Conservation (phyloP, 1,140 invertebrate species). For the Scaptomyza montana region DNA sequence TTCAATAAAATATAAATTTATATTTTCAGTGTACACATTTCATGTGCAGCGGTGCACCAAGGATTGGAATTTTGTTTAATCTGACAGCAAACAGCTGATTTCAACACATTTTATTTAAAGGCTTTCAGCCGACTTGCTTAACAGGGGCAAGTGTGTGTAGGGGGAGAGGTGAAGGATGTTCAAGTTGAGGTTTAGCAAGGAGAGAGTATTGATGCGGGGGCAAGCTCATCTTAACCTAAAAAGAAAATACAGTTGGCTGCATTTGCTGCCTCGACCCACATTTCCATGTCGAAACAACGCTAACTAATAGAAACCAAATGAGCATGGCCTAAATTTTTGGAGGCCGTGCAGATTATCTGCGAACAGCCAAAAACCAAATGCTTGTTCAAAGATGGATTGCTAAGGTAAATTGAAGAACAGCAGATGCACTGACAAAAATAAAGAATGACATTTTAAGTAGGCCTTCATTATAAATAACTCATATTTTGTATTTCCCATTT, state of each 20-base stretch:
- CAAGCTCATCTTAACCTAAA: conserved; percentile 42
- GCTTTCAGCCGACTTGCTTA: too few relatives aligned
- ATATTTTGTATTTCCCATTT: too few relatives aligned
- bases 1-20: too few relatives aligned
- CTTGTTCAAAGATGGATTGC: neutral
- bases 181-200: too few relatives aligned
- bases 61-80: conserved; percentile 31
- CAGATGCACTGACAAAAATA: neutral
- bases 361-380: neutral
- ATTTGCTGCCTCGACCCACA: conserved; percentile 18
- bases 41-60: neutral
- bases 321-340: too few relatives aligned
- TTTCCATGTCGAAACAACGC: neutral
- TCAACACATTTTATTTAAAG: too few relatives aligned
- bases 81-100: too few relatives aligned
- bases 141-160: neutral
- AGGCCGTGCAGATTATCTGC: conserved; percentile 1
- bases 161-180: too few relatives aligned
- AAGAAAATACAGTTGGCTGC: conserved; percentile 1
- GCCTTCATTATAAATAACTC: too few relatives aligned
- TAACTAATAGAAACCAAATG: too few relatives aligned
- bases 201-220: neutral
- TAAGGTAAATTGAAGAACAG: neutral
- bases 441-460: too few relatives aligned
- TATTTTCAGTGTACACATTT: neutral